Base-by-base conservation (phyloP, 2,888 invertebrate genomes). In the Cataglyphis albicans region DNA sequence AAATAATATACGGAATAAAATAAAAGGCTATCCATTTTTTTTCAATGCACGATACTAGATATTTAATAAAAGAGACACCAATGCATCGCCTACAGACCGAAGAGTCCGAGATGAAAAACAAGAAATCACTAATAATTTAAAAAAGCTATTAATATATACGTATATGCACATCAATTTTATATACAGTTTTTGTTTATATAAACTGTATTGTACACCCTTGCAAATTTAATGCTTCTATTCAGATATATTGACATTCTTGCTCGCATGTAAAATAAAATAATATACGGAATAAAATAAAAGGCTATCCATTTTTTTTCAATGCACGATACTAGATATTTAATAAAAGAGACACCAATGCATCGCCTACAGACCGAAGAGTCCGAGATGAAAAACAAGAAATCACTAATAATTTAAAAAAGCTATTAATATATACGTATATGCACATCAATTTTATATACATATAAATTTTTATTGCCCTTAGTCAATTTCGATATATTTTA, bases 211-310 rank as follows among this genome's bases (percentile, higher is more conserved):
- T n/a, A 9, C 3, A 38, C 32, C 32, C 21, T 44, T 74, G 25
- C 21, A 74, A 48, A 44, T 74, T 74, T 44, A 64, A 44, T 15
- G 6, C n/a, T 41, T 44, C 32, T 41, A 38, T 29, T 21, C 6
- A 61, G 0, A 18, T 32, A 32, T 15, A 44, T 63, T 63, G 15
- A 65, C 7, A 38, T 72, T 72, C 25, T 57, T 21, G 41, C 9
- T 72, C 6, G 32, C 10, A 3, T 35, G 12, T 48, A 35, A 73
- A 75, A 48, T 75, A 32, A 65, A 52, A 15, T 41, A 41, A 63
- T 15, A n/a, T 29, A 18, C n/a, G 21, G 5, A 35, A 75, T 21
- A 32, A 65, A 65, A 32, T 61, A 29, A 73, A 38, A 57, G 6
- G 25, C 10, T 44, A 44, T 44, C 3, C 21, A 41, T 12, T 63